phyloP scores from a whole-genome alignment of 53 echinoderm and acorn worm genomes.

The Zoroaster sp. region DNA sequence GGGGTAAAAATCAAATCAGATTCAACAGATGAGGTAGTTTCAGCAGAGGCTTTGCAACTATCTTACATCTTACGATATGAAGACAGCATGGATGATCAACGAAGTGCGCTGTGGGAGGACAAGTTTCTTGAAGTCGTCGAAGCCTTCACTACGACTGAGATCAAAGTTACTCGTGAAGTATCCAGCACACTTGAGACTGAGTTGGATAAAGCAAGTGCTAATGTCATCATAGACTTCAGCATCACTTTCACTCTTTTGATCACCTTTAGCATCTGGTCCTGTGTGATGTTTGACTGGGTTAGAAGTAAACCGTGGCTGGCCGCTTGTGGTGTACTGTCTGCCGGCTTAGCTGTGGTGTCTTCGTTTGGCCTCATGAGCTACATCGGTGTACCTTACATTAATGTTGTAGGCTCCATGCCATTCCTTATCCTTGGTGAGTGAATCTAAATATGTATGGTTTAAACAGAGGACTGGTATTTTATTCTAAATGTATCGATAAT shows the following conservation, averaged over 20 bases:
- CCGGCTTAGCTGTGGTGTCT: slow-evolving; percentile 56
- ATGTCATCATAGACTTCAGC: slow-evolving; percentile 25
- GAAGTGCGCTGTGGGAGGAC: slow-evolving; percentile 45
- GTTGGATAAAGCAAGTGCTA: slow-evolving; percentile 29
- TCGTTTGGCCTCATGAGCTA: slow-evolving; percentile 59
- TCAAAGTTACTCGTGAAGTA: slow-evolving; percentile 21
- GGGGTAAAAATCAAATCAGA: not conserved
- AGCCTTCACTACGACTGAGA: not conserved
- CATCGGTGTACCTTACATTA: slow-evolving; percentile 44
- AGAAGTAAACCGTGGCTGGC: slow-evolving; percentile 58
- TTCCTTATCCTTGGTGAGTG: slow-evolving; percentile 61
- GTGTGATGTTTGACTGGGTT: slow-evolving; percentile 63
- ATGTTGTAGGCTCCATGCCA: slow-evolving; percentile 35
- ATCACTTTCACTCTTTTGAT: slow-evolving; percentile 56
- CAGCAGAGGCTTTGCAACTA: slow-evolving; percentile 1
- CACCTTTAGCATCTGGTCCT: slow-evolving; percentile 44
- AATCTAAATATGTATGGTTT: no score
- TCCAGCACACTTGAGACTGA: slow-evolving; percentile 54
- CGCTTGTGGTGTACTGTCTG: slow-evolving; percentile 43
- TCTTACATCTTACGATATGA: slow-evolving; percentile 21
- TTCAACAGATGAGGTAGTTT: not conserved
- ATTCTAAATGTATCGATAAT: no score
- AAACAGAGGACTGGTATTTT: no score
- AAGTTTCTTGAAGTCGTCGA: slow-evolving; percentile 25
- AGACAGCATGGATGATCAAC: slow-evolving; percentile 14